Conservation (phyloP, 2,797 vertebrate genomes). For the Meriones psammophilus region DNA sequence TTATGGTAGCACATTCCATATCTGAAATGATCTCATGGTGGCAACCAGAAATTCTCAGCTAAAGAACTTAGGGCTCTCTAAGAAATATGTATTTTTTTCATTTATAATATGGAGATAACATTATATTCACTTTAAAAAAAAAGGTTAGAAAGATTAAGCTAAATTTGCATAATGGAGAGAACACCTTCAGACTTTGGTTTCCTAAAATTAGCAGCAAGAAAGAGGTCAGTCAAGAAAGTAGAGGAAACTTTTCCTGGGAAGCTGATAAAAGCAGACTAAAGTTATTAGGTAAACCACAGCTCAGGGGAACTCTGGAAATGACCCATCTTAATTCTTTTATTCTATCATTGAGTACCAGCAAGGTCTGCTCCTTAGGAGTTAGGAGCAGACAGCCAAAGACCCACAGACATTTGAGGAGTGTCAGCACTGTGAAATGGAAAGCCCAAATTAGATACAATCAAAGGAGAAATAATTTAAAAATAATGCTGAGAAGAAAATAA, state of each 20-base stretch:
- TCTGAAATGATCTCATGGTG: not conserved
- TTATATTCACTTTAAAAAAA: not conserved
- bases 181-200: not conserved
- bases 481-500: not conserved
- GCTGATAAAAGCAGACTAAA: not conserved
- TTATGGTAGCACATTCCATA: not conserved
- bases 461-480: conserved; percentile 25
- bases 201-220: conserved; percentile 1
- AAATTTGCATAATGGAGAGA: not conserved
- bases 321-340: not conserved
- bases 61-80: not conserved
- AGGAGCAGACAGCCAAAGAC: not conserved
- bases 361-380: not conserved
- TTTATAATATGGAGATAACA: not conserved
- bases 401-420: not conserved
- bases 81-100: too few species aligned
- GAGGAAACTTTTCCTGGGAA: conserved; percentile 12
- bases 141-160: not conserved
- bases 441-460: not conserved
- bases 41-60: conserved; percentile 24
- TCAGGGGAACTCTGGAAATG: not conserved
- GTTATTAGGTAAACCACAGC: not conserved
- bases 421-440: not conserved
- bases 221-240: not conserved
- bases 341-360: not conserved